Conservation (phyloP, 2,113 vertebrate species). For the Atrichornis clamosus region DNA sequence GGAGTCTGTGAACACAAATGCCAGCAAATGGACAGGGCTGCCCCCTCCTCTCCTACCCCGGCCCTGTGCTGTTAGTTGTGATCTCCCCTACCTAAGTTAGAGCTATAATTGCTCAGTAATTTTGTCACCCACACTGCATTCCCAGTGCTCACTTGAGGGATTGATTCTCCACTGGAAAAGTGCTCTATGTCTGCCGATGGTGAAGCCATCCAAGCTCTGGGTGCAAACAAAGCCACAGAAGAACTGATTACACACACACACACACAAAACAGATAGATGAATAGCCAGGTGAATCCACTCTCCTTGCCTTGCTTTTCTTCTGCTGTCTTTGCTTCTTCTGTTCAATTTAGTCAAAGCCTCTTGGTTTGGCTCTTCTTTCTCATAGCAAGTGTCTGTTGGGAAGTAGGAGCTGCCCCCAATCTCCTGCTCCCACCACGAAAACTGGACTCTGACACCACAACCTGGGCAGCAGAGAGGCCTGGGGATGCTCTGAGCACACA, state of each 20-base stretch:
- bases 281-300: neutral
- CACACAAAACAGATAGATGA: neutral
- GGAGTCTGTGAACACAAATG: neutral
- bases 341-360: neutral
- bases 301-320: neutral
- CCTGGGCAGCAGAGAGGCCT: neutral
- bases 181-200: neutral
- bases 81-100: neutral
- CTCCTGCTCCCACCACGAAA: neutral
- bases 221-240: neutral
- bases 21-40: neutral
- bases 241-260: neutral
- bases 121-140: neutral
- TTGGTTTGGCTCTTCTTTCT: neutral
- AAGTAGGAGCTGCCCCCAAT: neutral
- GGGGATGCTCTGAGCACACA: neutral
- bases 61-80: neutral
- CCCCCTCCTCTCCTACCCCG: neutral
- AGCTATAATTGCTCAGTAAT: neutral
- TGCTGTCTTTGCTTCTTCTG: neutral
- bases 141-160: neutral
- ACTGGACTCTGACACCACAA: rapidly evolving
- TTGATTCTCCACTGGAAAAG: neutral
- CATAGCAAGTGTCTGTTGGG: rapidly evolving
- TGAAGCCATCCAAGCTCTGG: neutral